Evolutionary conservation across 1,140 invertebrate genomes (phyloP).

Genomic region (Drosophila nannoptera): DNA sequence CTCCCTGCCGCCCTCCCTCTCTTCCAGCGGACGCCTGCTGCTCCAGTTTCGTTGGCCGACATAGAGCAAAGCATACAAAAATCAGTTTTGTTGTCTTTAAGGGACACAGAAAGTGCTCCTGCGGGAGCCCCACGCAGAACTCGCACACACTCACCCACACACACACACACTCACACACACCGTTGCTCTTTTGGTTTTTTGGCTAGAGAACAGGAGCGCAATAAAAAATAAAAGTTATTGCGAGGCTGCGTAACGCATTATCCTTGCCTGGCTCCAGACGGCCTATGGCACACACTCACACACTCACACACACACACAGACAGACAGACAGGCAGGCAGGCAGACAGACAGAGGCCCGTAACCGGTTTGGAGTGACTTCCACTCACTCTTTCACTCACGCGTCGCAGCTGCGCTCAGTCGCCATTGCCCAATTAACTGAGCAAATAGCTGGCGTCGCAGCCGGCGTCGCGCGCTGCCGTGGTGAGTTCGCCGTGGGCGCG

Average conservation of each 20-base stretch:
- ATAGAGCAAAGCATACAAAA: conserved; percentile 41
- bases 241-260: conserved; percentile 32
- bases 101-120: conserved; percentile 38
- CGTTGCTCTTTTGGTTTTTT: conserved; percentile 45
- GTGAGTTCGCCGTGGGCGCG: conserved; percentile 46
- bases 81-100: conserved; percentile 44
- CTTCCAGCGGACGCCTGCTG: conserved; percentile 32
- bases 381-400: conserved; percentile 25
- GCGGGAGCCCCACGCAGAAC: conserved; percentile 34
- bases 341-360: not conserved
- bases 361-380: conserved; percentile 42
- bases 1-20: not conserved
- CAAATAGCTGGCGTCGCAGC: conserved; percentile 31
- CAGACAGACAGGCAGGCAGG: not conserved
- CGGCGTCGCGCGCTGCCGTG: conserved; percentile 52
- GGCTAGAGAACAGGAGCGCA: conserved; percentile 30
- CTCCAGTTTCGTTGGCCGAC: conserved; percentile 45
- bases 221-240: conserved; percentile 34
- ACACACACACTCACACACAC: conserved; percentile 5
- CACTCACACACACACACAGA: conserved; percentile 4
- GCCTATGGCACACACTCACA: conserved; percentile 27
- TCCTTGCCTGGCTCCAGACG: conserved; percentile 39
- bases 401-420: conserved; percentile 27
- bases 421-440: conserved; percentile 49
- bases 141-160: conserved; percentile 13